A percentile compares a stretch with the other conserved stretches of the same genome.
Evolutionary conservation across 2,888 invertebrate genomes (phyloP).

Genomic region (Lordiphosa fenestrarum): DNA sequence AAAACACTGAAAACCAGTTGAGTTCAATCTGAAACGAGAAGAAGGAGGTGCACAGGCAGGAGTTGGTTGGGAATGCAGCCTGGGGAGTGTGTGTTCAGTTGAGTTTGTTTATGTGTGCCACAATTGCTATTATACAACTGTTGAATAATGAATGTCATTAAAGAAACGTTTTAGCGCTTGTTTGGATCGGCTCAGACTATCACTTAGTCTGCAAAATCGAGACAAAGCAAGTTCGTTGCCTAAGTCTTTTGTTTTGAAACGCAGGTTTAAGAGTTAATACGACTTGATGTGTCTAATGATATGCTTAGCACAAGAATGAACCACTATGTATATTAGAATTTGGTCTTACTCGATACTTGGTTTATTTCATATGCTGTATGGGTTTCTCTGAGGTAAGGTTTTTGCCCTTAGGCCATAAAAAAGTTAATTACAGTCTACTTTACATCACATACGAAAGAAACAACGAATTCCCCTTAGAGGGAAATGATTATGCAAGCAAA

Average conservation of each 20-base stretch:
- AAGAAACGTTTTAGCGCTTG: conserved; percentile 14
- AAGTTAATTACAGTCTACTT: no score
- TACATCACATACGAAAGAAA: no score
- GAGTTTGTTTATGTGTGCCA: conserved; percentile 7
- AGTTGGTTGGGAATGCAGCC: conserved; percentile 22
- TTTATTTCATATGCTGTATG: no score
- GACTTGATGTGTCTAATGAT: no score
- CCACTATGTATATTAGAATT: no score
- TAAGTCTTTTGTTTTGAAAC: conserved; percentile 58
- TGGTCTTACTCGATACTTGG: no score
- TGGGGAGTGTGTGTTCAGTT: conserved; percentile 2
- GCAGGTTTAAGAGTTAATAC: no score
- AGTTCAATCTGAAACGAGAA: neutral
- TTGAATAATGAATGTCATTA: conserved; percentile 53
- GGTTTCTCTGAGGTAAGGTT: no score
- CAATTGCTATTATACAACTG: conserved; percentile 60
- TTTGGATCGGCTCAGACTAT: conserved; percentile 17
- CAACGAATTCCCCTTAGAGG: no score
- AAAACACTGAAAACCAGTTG: conserved; percentile 43
- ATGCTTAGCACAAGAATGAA: no score
- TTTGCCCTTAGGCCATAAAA: no score
- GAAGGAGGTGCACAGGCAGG: conserved; percentile 7
- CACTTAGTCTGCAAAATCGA: neutral
- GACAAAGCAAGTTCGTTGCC: conserved; percentile 53
- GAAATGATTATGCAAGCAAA: no score